Evolutionary conservation across 2,888 invertebrate genomes (phyloP).

Genomic region (Pogonocherus hispidulus): DNA sequence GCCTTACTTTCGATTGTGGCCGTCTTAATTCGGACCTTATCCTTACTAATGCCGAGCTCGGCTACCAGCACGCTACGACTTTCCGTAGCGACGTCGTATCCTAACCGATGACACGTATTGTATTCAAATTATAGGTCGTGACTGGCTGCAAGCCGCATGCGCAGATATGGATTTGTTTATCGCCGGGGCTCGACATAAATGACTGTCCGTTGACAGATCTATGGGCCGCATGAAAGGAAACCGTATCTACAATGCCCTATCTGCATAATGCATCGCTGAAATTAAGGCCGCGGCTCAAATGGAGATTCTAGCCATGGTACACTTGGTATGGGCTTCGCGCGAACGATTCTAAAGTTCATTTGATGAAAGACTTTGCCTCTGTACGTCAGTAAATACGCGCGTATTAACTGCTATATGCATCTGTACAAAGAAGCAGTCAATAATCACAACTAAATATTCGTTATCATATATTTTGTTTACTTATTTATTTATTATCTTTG

Average conservation of each 20-base stretch:
- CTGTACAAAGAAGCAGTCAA: too few relatives aligned
- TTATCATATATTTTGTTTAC: too few relatives aligned
- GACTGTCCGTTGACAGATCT: slow-evolving; percentile 67
- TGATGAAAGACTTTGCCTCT: too few relatives aligned
- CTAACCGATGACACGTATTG: slow-evolving; percentile 62
- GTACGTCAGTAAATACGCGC: too few relatives aligned
- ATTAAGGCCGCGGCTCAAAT: slow-evolving; percentile 24
- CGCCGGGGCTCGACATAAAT: slow-evolving; percentile 65
- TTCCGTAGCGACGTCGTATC: slow-evolving; percentile 36
- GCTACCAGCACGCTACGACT: slow-evolving; percentile 40
- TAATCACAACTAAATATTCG: too few relatives aligned
- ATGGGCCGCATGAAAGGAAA: slow-evolving; percentile 63
- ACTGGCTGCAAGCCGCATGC: slow-evolving; percentile 64
- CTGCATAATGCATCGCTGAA: slow-evolving; percentile 55
- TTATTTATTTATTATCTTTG: too few relatives aligned
- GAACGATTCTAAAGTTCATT: neutral
- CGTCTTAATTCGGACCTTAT: slow-evolving; percentile 36
- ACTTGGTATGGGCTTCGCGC: neutral
- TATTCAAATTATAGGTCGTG: slow-evolving; percentile 69
- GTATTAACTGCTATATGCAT: too few relatives aligned
- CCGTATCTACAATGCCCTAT: slow-evolving; percentile 59
- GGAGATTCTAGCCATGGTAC: neutral
- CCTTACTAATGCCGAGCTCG: slow-evolving; percentile 28
- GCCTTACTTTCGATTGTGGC: too few relatives aligned
- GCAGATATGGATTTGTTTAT: slow-evolving; percentile 68